phyloP scores from a whole-genome alignment of 2,113 vertebrate species.

The Labrus mixtus region DNA sequence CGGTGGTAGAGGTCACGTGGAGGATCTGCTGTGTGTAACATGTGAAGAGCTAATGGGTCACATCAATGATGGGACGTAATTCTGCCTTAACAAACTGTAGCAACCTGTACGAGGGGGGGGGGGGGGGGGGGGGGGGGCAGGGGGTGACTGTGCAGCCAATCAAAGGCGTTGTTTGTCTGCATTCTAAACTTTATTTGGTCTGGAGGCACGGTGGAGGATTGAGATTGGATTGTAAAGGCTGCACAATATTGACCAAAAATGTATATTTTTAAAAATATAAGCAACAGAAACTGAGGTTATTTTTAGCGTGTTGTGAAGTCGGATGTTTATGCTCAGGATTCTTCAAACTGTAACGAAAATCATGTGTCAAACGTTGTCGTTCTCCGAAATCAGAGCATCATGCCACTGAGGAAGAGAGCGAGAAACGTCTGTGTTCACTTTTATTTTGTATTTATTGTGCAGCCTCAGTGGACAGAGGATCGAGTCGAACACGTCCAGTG shows the following conservation, averaged over 20 bases:
- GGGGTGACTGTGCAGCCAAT: conserved; percentile 27
- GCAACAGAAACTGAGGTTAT: conserved; percentile 28
- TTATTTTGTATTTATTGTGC: background rate
- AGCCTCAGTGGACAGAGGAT: conserved; percentile 1
- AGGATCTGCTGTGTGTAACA: conserved; percentile 11
- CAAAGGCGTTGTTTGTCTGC: conserved; percentile 24
- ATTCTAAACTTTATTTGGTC: background rate
- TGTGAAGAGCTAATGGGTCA: conserved; percentile 19
- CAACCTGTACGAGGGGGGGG: conserved; percentile 12
- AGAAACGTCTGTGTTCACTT: background rate
- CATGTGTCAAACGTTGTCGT: background rate
- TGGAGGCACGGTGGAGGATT: background rate
- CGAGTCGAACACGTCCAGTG: background rate
- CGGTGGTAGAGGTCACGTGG: conserved; percentile 26
- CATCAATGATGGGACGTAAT: conserved; percentile 19
- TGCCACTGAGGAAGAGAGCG: background rate
- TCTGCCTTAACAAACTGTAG: conserved; percentile 73
- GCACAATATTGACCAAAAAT: conserved; percentile 66
- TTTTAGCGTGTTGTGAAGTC: conserved; percentile 15
- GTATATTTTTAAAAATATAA: conserved; percentile 56
- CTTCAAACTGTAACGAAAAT: background rate
- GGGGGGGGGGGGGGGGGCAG: background rate
- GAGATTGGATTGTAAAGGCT: conserved; percentile 10
- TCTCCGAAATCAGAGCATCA: conserved; percentile 9
- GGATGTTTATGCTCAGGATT: conserved; percentile 55